Conservation (phyloP, 2,797 vertebrate genomes). For the Rhabdophis nuchalis region DNA sequence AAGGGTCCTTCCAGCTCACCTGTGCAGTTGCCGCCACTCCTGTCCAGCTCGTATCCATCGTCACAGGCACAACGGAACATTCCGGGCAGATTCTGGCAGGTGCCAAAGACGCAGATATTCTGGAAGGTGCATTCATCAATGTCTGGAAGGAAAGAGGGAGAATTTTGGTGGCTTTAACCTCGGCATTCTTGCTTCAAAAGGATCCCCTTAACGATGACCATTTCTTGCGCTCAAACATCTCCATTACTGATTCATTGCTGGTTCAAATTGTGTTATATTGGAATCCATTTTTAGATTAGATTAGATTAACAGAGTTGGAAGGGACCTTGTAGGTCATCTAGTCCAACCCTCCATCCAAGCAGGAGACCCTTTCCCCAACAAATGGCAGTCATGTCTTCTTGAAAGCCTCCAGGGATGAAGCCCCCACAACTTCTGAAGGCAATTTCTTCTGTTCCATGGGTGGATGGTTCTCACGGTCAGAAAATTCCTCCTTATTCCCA, state of each 20-base stretch:
- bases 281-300: too few species aligned
- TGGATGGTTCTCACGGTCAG: too few species aligned
- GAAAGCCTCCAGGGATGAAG: too few species aligned
- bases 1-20: slow-evolving; percentile 64
- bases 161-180: not conserved
- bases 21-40: slow-evolving; percentile 88
- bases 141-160: slow-evolving; percentile 68
- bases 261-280: not conserved
- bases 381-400: too few species aligned
- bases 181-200: not conserved
- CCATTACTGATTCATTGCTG: not conserved
- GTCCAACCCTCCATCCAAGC: too few species aligned
- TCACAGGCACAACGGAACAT: slow-evolving; percentile 92
- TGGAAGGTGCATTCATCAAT: slow-evolving; percentile 92
- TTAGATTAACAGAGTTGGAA: too few species aligned
- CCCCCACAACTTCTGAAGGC: too few species aligned
- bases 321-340: too few species aligned
- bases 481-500: too few species aligned
- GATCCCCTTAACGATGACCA: not conserved
- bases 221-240: not conserved
- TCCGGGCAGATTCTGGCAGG: slow-evolving; percentile 90
- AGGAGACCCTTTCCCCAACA: too few species aligned
- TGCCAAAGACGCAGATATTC: slow-evolving; percentile 90
- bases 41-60: slow-evolving; percentile 88
- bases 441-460: too few species aligned